Evolutionary conservation across 2,113 vertebrate species (phyloP).

Genomic region (Numida meleagris): DNA sequence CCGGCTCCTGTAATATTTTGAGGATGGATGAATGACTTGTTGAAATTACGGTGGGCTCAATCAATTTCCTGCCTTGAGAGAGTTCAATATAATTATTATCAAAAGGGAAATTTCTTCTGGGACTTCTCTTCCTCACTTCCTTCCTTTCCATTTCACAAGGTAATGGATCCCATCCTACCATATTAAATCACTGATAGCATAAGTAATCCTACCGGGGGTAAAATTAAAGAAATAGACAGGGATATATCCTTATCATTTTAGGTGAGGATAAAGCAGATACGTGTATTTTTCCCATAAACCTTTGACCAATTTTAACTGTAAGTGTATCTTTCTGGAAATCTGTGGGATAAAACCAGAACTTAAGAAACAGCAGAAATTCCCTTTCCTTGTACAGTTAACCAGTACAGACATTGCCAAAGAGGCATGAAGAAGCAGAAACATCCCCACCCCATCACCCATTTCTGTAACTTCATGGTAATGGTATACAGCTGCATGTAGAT

Average conservation of each 20-base stretch:
- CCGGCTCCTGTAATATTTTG: background rate
- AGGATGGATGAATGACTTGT: background rate
- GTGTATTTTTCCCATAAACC: background rate
- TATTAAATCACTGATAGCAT: background rate
- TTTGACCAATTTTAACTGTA: background rate
- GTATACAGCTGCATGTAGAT: background rate
- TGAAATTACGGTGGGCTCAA: background rate
- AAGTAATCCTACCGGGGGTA: background rate
- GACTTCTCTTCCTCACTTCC: background rate
- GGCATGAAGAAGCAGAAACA: background rate
- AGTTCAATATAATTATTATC: background rate
- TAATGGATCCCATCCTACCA: background rate
- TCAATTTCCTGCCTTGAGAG: background rate
- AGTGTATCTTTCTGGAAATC: background rate
- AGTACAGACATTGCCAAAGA: background rate
- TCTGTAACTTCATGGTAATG: background rate
- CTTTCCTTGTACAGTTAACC: background rate
- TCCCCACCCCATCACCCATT: accelerated
- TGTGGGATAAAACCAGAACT: background rate
- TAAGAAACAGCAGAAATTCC: background rate
- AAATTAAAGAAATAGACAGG: background rate
- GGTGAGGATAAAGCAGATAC: background rate
- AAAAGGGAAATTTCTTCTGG: background rate
- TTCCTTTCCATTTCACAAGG: background rate
- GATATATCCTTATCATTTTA: background rate